phyloP scores from a whole-genome alignment of 2,797 vertebrate genomes.

The Coregonus suidteri region DNA sequence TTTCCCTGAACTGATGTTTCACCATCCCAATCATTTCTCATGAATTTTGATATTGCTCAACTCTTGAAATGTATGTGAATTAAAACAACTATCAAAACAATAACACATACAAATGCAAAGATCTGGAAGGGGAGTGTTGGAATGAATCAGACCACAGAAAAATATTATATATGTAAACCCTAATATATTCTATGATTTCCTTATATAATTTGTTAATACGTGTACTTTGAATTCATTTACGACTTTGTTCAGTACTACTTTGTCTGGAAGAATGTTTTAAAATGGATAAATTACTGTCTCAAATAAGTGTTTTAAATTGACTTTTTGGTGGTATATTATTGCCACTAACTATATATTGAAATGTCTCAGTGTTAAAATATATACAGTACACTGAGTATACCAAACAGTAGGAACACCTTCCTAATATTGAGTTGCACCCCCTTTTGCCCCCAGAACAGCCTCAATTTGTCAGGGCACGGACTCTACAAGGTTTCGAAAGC shows the following conservation, averaged over 20 bases:
- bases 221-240: neutral
- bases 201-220: conserved; percentile 43
- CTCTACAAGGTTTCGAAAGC: too few species aligned
- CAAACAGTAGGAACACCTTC: too few species aligned
- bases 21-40: neutral
- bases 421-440: too few species aligned
- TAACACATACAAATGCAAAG: neutral
- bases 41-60: neutral
- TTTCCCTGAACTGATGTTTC: conserved; percentile 3
- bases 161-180: conserved; percentile 62
- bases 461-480: too few species aligned
- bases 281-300: conserved; percentile 16
- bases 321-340: neutral
- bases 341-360: conserved; percentile 17
- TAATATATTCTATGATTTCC: conserved; percentile 62
- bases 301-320: conserved; percentile 16
- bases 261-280: conserved; percentile 26
- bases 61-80: neutral
- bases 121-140: neutral
- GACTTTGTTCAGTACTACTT: conserved; percentile 28
- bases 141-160: conserved; percentile 29
- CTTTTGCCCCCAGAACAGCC: too few species aligned
- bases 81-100: conserved; percentile 1
- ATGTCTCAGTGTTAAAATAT: conserved; percentile 31
- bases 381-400: neutral